Evolutionary conservation across 1,140 invertebrate species (phyloP).

Genomic region (Bacillus rossius): DNA sequence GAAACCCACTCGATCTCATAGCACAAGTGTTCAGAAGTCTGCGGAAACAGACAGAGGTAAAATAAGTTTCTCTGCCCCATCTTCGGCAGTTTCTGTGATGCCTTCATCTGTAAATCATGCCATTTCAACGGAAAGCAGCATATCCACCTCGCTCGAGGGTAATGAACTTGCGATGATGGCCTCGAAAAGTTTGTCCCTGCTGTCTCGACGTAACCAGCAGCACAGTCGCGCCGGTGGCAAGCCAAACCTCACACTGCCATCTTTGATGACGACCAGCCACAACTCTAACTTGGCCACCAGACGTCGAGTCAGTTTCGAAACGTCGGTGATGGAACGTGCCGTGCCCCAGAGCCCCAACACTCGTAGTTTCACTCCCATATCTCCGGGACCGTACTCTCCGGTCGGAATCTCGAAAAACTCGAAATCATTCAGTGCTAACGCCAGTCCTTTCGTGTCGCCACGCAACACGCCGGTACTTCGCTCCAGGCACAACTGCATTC

Average conservation of each 20-base stretch:
- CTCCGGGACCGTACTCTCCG: constrained; percentile 61
- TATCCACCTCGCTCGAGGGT: too few species aligned
- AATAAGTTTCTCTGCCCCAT: too few species aligned
- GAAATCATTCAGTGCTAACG: constrained; percentile 42
- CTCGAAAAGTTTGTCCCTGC: constrained; percentile 13
- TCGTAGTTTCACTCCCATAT: constrained; percentile 76
- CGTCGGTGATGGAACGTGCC: constrained; percentile 40
- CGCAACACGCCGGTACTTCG: constrained; percentile 55
- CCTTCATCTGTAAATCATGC: constrained; percentile 13
- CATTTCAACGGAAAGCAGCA: too few species aligned
- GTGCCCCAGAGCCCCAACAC: constrained; percentile 55
- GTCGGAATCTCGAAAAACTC: constrained; percentile 21
- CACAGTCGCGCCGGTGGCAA: not conserved
- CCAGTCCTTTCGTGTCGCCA: constrained; percentile 81
- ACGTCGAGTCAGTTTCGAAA: constrained; percentile 57
- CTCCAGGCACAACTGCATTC: constrained; percentile 25
- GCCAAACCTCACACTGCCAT: not conserved
- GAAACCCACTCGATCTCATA: constrained; percentile 33
- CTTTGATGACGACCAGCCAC: not conserved
- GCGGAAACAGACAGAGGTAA: not conserved
- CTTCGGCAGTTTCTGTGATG: not conserved
- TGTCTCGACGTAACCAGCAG: constrained; percentile 18
- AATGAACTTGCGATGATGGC: not conserved
- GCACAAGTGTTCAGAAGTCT: too few species aligned
- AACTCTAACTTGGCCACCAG: constrained; percentile 31